Base-by-base conservation (phyloP, 2,113 vertebrate species). In the Petroica traversi region DNA sequence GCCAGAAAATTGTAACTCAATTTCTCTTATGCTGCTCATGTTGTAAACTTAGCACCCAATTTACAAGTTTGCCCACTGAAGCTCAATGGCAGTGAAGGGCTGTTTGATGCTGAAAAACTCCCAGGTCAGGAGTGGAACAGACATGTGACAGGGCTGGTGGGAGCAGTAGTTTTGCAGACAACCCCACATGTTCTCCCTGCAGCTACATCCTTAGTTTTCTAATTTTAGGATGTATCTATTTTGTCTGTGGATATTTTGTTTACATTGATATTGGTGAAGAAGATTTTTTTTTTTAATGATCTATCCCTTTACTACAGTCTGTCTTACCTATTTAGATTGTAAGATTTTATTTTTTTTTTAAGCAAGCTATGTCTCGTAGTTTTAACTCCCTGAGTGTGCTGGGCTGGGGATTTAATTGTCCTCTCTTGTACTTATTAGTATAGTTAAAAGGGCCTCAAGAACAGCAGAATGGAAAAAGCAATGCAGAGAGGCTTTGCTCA, bases 131-230 rank as follows among this genome's bases (percentile, higher is more conserved):
- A 68, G 16, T 28, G 40, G 13, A 76, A 33, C 10, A 25, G 19
- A 9, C 5, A 51, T 28, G 12, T 55, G 38, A 59, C 8, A n/a
- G 25, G 34, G 5, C 1, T 46, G 16, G 5, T 3, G 26, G 13
- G 3, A 59, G 10, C n/a, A 40, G 23, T 36, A 43, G 14, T 71
- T 85, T 54, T 75, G 23, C 34, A 66, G 48, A 51, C 6, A 26
- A 18, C 4, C 5, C 11, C 18, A 6, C 1, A 1, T 2, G 2
- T 9, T 4, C 2, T 57, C 9, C 34, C 16, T 77, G 23, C 28
- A 64, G 4, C 38, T 73, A 8, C 24, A 29, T 43, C 23, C 58
- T 66, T 48, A 33, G 15, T 84, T 75, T 82, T 61, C 38, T 31
- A 26, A 15, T 9, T 52, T 34, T 45, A 76, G 28, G 10, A 19